Percentiles rank a stretch among this genome's conserved stretches.
These are phyloP conservation scores for Cheilosia impressa DNA, from an alignment of 2,888 invertebrate species.

Conservation along the genomic window DNA sequence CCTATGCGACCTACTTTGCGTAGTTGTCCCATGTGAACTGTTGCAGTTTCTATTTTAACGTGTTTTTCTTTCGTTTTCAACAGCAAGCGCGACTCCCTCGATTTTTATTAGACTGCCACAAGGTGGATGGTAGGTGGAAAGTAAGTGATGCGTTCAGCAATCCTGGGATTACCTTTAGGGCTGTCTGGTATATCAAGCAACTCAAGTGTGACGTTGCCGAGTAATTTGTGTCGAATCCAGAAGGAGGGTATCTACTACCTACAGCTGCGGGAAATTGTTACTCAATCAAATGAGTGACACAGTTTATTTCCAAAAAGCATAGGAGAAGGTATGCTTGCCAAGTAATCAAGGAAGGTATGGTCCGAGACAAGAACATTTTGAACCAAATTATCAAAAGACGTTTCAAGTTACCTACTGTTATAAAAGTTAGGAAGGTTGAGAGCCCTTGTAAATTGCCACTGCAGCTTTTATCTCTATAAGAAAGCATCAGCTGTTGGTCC, in stretches of 20 bases:
- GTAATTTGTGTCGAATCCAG: slow-evolving; percentile 46
- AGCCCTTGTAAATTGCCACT: no score
- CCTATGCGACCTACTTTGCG: slow-evolving; percentile 68
- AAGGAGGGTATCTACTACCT: slow-evolving; percentile 6
- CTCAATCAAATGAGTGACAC: slow-evolving; percentile 1
- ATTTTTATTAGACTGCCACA: slow-evolving; percentile 44
- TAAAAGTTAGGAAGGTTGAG: no score
- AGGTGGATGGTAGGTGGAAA: slow-evolving; percentile 58
- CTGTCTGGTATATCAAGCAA: slow-evolving; percentile 8
- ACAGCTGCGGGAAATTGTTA: slow-evolving; percentile 30
- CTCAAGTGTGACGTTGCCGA: slow-evolving; percentile 59
- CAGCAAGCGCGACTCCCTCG: slow-evolving; percentile 58
- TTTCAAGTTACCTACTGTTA: no score
- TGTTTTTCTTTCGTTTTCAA: slow-evolving; percentile 21
- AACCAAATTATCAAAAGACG: no score
- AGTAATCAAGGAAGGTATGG: no score
- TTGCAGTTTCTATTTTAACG: slow-evolving; percentile 35
- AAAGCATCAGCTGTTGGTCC: no score
- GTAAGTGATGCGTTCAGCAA: slow-evolving; percentile 68
- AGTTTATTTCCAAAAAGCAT: not conserved
- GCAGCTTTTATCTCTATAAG: no score
- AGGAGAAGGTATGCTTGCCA: not conserved
- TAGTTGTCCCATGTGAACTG: slow-evolving; percentile 55
- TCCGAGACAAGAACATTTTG: no score
- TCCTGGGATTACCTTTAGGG: slow-evolving; percentile 57